Evolutionary conservation across 1,140 invertebrate genomes (phyloP).

Genomic region (Rhizoglyphus robini): DNA sequence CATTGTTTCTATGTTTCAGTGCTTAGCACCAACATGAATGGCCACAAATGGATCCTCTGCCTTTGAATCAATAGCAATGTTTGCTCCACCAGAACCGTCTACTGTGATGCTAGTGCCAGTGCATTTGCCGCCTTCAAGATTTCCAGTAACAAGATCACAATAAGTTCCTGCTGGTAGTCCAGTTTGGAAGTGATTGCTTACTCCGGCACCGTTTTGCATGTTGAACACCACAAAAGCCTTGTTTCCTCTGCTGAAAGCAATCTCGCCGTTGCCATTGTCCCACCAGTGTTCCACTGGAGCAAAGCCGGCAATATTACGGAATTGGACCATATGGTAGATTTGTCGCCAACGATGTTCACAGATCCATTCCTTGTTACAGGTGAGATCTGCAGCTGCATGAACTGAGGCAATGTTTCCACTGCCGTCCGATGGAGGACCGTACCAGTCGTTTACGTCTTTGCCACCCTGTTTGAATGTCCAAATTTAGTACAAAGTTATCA

Average conservation of each 20-base stretch:
- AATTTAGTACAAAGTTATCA: too few relatives aligned
- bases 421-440: conserved; percentile 34
- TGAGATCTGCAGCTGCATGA: conserved; percentile 37
- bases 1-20: too few relatives aligned
- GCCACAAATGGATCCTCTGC: too few relatives aligned
- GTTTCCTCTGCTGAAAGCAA: conserved; percentile 56
- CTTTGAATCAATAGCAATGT: too few relatives aligned
- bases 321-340: conserved; percentile 63
- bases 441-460: conserved; percentile 39
- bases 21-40: too few relatives aligned
- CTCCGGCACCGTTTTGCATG: too few relatives aligned
- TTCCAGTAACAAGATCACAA: conserved; percentile 69
- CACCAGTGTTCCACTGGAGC: conserved; percentile 22
- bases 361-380: conserved; percentile 85
- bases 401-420: conserved; percentile 49
- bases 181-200: too few relatives aligned
- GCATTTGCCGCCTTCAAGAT: conserved; percentile 40
- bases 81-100: too few relatives aligned
- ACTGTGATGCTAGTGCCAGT: too few relatives aligned
- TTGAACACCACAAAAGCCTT: too few relatives aligned
- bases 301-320: conserved; percentile 48
- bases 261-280: conserved; percentile 54
- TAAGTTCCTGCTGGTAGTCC: conserved; percentile 59
- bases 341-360: conserved; percentile 64
- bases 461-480: too few relatives aligned